Evolutionary conservation across 2,888 invertebrate genomes (phyloP), one percentile per base, ranked within the genome.

Genomic region (Oscheius sp.): DNA sequence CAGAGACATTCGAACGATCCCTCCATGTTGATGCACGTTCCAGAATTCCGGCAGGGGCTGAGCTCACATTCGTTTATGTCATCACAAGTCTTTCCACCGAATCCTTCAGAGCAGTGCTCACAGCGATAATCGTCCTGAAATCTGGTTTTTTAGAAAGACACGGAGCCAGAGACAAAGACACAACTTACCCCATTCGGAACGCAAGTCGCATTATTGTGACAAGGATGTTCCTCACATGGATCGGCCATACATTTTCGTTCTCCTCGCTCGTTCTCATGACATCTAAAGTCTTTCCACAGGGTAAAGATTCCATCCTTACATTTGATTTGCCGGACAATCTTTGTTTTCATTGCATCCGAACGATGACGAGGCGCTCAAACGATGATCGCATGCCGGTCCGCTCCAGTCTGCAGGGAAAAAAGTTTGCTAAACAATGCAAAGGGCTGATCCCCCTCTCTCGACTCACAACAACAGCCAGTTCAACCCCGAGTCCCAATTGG

Each of bases 11-110:
- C 76, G 73, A 80, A 86, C 29, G 94, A 94, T 4, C 96, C 96
- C 29, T 96, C 96, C 73, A 95, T 92, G 89, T 99, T 98, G 84
- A 95, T 94, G 89, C 98, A 99, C 0, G 96, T 96, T 59, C 96
- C 98, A 0, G 96, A 96, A 89, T 96, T 95, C 91, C 95, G 95
- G 90, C 99, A 99, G 0, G 95, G 96, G 32, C 70, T 51, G 10
- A 78, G 72, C 29, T 74, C 72, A 88, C 98, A 98, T 90, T 98
- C 97, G 90, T 98, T 96, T 65, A 97, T 94, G 90, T 98, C 97
- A 75, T 94, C 94, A 90, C 96, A 96, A 80, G 85, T 87, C 7
- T 83, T 77, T 33, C 91, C 96, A n/a, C 94, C 93, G 91, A 93
- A 96, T 51, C 94, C 94, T 7, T 94, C 92, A 0, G 95, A 94